A percentile compares a stretch with the other conserved stretches of the same genome.
phyloP scores from a whole-genome alignment of 2,113 vertebrate genomes.

The Galbula dea region DNA sequence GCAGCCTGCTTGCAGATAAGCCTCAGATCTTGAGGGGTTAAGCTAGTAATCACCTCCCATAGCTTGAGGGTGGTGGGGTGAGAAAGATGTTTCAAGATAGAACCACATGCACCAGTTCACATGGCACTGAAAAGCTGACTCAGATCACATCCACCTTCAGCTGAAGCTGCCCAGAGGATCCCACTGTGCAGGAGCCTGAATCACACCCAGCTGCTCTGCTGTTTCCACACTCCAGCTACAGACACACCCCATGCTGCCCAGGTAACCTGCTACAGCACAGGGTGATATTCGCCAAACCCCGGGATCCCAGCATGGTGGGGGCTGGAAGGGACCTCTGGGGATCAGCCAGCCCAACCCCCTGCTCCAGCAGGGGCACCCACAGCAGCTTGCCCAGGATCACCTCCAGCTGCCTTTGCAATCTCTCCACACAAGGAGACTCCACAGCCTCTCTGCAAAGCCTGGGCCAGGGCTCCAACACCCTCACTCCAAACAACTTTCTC shows the following conservation, averaged over 20 bases:
- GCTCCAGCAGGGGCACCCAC: no score
- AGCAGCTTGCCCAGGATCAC: no score
- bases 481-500: no score
- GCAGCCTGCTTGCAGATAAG: background rate
- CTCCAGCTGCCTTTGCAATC: no score
- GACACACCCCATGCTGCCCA: accelerated
- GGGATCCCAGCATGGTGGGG: no score
- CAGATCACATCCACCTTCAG: accelerated
- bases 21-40: accelerated
- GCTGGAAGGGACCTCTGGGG: no score
- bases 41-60: accelerated
- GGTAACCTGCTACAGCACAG: background rate
- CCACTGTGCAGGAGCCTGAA: accelerated
- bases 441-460: no score
- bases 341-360: no score
- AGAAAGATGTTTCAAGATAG: background rate
- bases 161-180: accelerated
- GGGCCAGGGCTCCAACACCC: no score
- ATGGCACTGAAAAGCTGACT: background rate
- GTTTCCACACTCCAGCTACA: accelerated
- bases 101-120: background rate
- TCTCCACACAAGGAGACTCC: no score
- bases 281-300: background rate
- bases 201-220: background rate
- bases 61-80: accelerated